These are phyloP conservation scores for Callipepla californica DNA, from an alignment of 2,113 vertebrate genomes.

Conservation along the genomic window DNA sequence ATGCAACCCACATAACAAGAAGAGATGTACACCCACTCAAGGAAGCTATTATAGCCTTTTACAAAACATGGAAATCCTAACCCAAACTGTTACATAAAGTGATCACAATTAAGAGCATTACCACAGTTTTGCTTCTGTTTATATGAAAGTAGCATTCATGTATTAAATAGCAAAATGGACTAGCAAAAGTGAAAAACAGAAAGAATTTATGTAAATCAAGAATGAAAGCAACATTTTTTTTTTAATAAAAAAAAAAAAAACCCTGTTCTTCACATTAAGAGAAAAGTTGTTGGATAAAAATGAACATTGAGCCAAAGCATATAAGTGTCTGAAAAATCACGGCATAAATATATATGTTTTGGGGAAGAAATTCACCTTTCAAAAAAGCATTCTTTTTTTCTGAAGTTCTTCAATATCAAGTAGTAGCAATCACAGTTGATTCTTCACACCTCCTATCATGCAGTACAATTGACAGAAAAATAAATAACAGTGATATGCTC, in stretches of 20 bases:
- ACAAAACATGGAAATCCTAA: not conserved
- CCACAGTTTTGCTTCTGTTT: not conserved
- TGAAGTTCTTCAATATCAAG: not conserved
- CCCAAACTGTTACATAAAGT: slow-evolving; percentile 32
- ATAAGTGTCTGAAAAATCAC: not conserved
- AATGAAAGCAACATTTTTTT: not conserved
- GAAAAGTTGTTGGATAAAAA: slow-evolving; percentile 33
- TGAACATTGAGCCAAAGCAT: not conserved
- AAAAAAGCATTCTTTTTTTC: not conserved
- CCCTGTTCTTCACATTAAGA: not conserved
- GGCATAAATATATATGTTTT: not conserved
- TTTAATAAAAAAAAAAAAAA: not conserved
- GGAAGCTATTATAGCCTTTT: not conserved
- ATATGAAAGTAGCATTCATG: not conserved
- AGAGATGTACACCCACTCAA: not conserved
- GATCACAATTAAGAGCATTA: slow-evolving; percentile 25
- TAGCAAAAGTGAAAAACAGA: not conserved
- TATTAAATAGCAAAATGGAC: not conserved
- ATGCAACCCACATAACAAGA: not conserved
- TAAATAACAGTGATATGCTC: not conserved
- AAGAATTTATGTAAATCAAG: not conserved
- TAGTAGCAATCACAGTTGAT: not conserved
- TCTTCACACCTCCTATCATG: not conserved
- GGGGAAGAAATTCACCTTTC: not conserved
- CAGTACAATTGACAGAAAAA: not conserved